These are phyloP conservation scores for Phoeniculus purpureus DNA, from an alignment of 2,797 vertebrate genomes.

Conservation along the genomic window DNA sequence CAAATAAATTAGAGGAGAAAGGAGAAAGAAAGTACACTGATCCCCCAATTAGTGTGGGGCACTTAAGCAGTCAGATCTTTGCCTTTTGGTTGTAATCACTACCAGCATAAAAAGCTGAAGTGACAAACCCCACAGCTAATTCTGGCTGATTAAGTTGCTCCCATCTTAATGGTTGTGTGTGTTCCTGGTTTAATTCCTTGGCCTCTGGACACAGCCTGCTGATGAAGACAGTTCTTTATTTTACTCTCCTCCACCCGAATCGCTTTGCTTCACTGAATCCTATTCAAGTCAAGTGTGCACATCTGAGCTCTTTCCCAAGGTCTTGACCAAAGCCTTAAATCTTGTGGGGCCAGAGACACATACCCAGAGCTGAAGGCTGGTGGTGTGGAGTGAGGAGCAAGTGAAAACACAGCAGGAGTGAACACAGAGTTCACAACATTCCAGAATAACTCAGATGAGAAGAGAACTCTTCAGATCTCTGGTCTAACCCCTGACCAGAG, in stretches of 20 bases:
- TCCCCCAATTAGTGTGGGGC: background rate
- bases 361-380: background rate
- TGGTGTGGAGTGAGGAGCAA: background rate
- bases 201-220: constrained; percentile 2
- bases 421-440: background rate
- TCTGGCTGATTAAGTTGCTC: constrained; percentile 39
- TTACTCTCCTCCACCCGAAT: background rate
- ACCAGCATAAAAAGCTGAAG: constrained; percentile 35
- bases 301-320: background rate
- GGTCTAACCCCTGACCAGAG: background rate
- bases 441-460: background rate
- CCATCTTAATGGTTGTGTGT: background rate
- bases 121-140: constrained; percentile 39
- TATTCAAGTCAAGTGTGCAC: background rate
- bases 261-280: background rate
- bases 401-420: background rate
- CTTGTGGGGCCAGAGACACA: background rate
- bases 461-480: background rate
- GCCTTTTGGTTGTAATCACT: constrained; percentile 60
- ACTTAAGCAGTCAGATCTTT: constrained; percentile 34
- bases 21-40: background rate
- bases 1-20: constrained; percentile 41
- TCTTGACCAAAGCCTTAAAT: background rate
- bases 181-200: constrained; percentile 25
- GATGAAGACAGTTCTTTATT: constrained; percentile 24